These are phyloP conservation scores for Chaenogobius annularis DNA, from an alignment of 2,113 vertebrate species.

Conservation along the genomic window DNA sequence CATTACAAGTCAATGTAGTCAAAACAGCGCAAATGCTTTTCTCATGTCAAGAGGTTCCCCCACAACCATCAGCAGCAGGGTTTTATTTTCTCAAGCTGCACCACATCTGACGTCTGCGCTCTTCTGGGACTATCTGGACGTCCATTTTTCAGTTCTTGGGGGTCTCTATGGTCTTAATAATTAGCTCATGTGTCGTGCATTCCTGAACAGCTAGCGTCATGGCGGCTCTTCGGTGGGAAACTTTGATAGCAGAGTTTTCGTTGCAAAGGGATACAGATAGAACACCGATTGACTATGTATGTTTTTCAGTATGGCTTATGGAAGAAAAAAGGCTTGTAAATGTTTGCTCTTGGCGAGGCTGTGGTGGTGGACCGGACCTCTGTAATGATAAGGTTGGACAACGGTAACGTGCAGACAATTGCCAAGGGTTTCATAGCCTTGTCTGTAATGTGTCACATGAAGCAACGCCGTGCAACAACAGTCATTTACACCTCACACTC, in stretches of 20 bases:
- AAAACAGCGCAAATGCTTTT: conserved; percentile 29
- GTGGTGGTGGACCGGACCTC: conserved; percentile 31
- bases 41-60: conserved; percentile 12
- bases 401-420: conserved; percentile 12
- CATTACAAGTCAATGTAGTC: conserved; percentile 37
- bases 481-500: conserved; percentile 36
- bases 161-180: conserved; percentile 13
- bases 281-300: conserved; percentile 8
- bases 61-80: conserved; percentile 15
- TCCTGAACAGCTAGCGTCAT: conserved; percentile 41
- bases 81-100: conserved; percentile 40
- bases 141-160: conserved; percentile 15
- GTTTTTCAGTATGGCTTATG: conserved; percentile 22
- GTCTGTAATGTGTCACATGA: conserved; percentile 42
- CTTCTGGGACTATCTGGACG: conserved; percentile 1
- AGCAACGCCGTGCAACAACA: conserved; percentile 37
- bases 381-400: conserved; percentile 37
- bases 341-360: conserved; percentile 24
- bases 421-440: conserved; percentile 24
- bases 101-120: conserved; percentile 28
- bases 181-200: conserved; percentile 49
- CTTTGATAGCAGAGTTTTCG: conserved; percentile 25
- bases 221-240: conserved; percentile 40
- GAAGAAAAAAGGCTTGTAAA: conserved; percentile 22
- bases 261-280: conserved; percentile 28